Conservation (phyloP, 1,140 invertebrate genomes). For the Carposina sasakii region DNA sequence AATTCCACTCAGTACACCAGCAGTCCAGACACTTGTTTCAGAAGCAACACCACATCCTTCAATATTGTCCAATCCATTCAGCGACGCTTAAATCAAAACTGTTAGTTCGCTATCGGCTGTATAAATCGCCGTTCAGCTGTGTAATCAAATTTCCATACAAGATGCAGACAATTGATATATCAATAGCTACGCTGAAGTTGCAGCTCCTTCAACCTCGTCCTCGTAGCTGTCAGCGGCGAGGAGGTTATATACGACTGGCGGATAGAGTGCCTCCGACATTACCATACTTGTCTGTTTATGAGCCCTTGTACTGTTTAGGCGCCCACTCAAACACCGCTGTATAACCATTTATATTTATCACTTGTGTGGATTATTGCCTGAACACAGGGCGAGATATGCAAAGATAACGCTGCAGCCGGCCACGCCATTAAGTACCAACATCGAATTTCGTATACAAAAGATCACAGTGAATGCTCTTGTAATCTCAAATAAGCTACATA, state of each 20-base stretch:
- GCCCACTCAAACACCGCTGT: constrained; percentile 47
- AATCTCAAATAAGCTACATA: constrained; percentile 55
- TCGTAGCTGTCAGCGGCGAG: constrained; percentile 45
- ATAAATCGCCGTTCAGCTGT: too few relatives aligned
- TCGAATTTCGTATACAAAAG: constrained; percentile 5
- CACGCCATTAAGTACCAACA: background rate
- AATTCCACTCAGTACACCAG: too few relatives aligned
- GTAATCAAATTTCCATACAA: too few relatives aligned
- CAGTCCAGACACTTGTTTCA: too few relatives aligned
- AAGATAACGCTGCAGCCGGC: constrained; percentile 29
- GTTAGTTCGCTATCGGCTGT: too few relatives aligned
- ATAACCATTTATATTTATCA: constrained; percentile 62
- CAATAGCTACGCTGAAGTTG: too few relatives aligned
- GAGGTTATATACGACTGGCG: too few relatives aligned
- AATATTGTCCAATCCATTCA: too few relatives aligned
- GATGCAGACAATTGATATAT: too few relatives aligned
- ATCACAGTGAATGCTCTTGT: constrained; percentile 21
- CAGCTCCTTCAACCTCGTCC: too few relatives aligned
- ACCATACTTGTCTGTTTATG: constrained; percentile 65
- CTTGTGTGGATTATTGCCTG: constrained; percentile 57
- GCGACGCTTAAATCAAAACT: too few relatives aligned
- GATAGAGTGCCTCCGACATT: constrained; percentile 54
- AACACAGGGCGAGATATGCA: constrained; percentile 43
- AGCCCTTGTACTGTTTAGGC: constrained; percentile 62
- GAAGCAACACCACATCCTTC: too few relatives aligned